A percentile compares a stretch with the other conserved stretches of the same genome.
phyloP scores from a whole-genome alignment of 2,797 vertebrate species.

The Schizothorax lantsangensis region DNA sequence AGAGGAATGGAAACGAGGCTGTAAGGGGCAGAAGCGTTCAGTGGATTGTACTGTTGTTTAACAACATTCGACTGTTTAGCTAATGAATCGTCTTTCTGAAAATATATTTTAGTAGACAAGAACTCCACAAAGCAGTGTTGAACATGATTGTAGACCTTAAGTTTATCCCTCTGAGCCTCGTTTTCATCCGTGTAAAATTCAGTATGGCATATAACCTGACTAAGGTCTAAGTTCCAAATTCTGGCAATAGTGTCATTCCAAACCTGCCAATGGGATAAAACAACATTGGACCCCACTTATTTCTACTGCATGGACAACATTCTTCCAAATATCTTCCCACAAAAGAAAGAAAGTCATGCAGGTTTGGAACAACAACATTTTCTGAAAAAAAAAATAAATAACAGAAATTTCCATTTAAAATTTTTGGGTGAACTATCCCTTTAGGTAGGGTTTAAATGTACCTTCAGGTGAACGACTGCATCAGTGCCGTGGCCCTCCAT shows the following conservation, averaged over 20 bases:
- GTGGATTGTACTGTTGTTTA: not conserved
- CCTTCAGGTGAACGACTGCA: constrained; percentile 94
- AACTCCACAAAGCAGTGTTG: not conserved
- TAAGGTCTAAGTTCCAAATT: not conserved
- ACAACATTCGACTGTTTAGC: not conserved
- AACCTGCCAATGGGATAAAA: not conserved
- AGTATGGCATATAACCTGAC: not conserved
- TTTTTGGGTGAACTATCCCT: not conserved
- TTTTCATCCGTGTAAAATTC: not conserved
- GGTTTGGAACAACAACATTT: not conserved
- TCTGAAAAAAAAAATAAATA: not conserved
- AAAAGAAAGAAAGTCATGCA: not conserved
- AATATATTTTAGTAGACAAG: not conserved
- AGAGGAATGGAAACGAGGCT: not conserved
- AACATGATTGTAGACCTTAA: not conserved
- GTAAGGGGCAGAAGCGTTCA: not conserved
- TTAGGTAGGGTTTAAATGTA: constrained; percentile 60
- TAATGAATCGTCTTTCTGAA: not conserved
- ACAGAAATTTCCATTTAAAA: not conserved
- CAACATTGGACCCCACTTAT: not conserved
- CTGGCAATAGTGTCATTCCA: no score
- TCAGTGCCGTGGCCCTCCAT: constrained; percentile 96
- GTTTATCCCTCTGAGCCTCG: not conserved
- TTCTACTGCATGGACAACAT: not conserved
- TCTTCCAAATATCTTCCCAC: not conserved